Conservation (phyloP, 2,797 vertebrate genomes). For the Nasua narica region DNA sequence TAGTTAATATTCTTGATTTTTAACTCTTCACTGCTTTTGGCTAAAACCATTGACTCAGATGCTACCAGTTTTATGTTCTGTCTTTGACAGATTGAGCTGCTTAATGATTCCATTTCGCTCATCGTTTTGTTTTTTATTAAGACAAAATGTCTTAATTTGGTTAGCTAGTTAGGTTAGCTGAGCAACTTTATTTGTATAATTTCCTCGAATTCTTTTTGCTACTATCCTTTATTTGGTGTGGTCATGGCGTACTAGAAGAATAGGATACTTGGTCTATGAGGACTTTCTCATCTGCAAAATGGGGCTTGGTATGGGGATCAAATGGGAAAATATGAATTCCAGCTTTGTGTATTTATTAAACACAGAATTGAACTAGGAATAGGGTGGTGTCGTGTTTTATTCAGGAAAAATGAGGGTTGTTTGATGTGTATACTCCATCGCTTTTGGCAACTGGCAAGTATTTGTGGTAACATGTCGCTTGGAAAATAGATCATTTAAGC, state of each 20-base stretch:
- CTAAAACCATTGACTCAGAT: constrained; percentile 6
- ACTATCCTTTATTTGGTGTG: constrained; percentile 9
- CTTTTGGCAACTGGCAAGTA: not conserved
- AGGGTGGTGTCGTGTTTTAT: not conserved
- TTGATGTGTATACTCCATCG: not conserved
- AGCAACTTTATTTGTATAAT: constrained; percentile 33
- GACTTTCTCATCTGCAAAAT: constrained; percentile 40
- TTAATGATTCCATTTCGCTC: constrained; percentile 25
- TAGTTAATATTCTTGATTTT: constrained; percentile 34
- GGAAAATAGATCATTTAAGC: not conserved
- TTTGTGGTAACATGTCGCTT: not conserved
- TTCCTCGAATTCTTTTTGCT: constrained; percentile 37
- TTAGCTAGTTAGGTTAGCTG: constrained; percentile 22
- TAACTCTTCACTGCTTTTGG: constrained; percentile 18
- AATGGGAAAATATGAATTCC: not conserved
- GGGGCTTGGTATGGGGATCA: not conserved
- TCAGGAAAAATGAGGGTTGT: not conserved
- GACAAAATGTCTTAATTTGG: too few relatives aligned
- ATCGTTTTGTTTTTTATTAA: constrained; percentile 48
- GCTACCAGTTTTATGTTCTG: not conserved
- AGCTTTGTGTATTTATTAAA: not conserved
- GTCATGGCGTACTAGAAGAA: not conserved
- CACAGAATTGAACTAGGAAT: constrained; percentile 11
- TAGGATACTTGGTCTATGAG: not conserved
- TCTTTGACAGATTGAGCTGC: constrained; percentile 12